These are phyloP conservation scores for Cynopterus sphinx DNA, from an alignment of 2,797 vertebrate species.

Conservation along the genomic window DNA sequence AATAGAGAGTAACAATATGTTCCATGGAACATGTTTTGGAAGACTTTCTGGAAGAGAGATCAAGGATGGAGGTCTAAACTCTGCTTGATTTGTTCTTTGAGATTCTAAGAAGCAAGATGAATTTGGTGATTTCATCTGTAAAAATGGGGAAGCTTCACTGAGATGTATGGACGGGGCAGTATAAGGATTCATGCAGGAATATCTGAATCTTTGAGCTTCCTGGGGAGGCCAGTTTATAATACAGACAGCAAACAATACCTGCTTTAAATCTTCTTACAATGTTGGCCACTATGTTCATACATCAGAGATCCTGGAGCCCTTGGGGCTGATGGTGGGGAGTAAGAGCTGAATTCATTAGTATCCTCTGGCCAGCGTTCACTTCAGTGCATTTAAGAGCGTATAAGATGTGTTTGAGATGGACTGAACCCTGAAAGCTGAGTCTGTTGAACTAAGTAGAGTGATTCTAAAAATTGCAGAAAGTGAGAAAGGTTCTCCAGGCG, in stretches of 20 bases:
- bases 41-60: not conserved
- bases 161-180: not conserved
- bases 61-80: not conserved
- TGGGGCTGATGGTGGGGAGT: no score
- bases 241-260: not conserved
- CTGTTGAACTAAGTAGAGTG: not conserved
- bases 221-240: not conserved
- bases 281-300: not conserved
- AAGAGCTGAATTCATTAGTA: not conserved
- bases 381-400: not conserved
- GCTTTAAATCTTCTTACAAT: not conserved
- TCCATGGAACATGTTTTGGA: not conserved
- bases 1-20: accelerated
- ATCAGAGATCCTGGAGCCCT: not conserved
- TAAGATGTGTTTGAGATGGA: not conserved
- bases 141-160: not conserved
- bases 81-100: not conserved
- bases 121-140: not conserved
- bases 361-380: not conserved
- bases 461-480: not conserved
- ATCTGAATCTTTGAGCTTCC: not conserved
- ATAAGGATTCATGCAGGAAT: not conserved
- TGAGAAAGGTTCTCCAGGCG: not conserved
- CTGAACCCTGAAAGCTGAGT: not conserved
- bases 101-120: not conserved